These are phyloP conservation scores for Thera britannica DNA, from an alignment of 2,888 invertebrate species.

Conservation along the genomic window DNA sequence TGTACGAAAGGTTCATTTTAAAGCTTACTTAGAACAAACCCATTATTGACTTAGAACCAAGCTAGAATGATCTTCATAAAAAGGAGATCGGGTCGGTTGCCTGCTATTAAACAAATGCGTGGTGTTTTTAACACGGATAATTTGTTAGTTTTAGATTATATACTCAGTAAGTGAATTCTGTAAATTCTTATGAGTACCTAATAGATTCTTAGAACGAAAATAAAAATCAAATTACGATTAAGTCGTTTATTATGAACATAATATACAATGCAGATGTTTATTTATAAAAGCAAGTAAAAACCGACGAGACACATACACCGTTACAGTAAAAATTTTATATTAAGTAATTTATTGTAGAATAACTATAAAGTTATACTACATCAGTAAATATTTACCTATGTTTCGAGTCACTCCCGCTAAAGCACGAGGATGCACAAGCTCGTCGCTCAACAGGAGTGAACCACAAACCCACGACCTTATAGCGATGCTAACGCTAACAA, in stretches of 20 bases:
- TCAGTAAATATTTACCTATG: conserved; percentile 44
- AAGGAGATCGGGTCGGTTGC: not conserved
- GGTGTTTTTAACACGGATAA: not conserved
- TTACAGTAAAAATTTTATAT: conserved; percentile 66
- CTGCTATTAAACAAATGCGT: not conserved
- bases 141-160: too few species aligned
- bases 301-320: conserved; percentile 75
- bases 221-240: conserved; percentile 58
- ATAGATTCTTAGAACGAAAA: conserved; percentile 32
- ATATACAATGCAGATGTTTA: conserved; percentile 82
- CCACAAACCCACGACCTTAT: conserved; percentile 8
- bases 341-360: conserved; percentile 49
- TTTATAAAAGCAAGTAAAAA: conserved; percentile 83
- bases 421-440: conserved; percentile 2
- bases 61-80: not conserved
- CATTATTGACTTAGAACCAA: not conserved
- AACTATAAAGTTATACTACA: conserved; percentile 55
- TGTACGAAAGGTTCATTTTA: conserved; percentile 10
- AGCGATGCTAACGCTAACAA: conserved; percentile 10
- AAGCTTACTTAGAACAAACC: not conserved
- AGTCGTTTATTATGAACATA: conserved; percentile 82
- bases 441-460: conserved; percentile 4
- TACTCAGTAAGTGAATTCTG: too few species aligned
- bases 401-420: conserved; percentile 12
- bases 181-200: not conserved